A percentile compares a stretch with the other conserved stretches of the same genome.
Conservation (phyloP, 2,797 vertebrate genomes). For the Clarias pachynema region DNA sequence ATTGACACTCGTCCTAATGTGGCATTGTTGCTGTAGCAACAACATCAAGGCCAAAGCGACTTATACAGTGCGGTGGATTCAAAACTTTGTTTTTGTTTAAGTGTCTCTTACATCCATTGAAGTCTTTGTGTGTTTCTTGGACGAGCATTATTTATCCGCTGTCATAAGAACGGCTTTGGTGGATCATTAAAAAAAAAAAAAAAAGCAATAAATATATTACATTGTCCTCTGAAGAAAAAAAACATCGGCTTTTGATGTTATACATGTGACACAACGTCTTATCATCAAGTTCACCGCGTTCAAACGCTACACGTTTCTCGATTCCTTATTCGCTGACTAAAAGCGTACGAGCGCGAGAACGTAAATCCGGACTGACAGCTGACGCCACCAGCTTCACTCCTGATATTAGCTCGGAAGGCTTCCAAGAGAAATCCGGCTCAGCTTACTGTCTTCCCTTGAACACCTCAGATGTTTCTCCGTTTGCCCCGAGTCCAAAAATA, state of each 20-base stretch:
- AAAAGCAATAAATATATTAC: background rate
- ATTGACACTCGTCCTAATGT: background rate
- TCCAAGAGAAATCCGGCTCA: background rate
- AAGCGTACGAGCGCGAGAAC: background rate
- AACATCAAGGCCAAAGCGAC: background rate
- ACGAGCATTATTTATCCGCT: background rate
- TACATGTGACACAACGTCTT: background rate
- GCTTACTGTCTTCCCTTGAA: background rate
- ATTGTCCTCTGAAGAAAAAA: background rate
- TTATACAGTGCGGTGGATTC: background rate
- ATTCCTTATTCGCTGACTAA: background rate
- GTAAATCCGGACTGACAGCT: background rate
- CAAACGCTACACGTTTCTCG: background rate
- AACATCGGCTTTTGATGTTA: background rate
- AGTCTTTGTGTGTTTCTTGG: background rate
- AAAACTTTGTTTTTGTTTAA: background rate
- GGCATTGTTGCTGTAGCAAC: background rate
- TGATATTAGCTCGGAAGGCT: background rate
- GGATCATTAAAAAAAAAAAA: background rate
- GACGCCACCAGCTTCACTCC: background rate
- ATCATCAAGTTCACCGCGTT: background rate
- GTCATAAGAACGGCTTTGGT: background rate
- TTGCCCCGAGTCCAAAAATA: conserved; percentile 9
- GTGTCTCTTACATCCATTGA: background rate
- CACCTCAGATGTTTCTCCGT: conserved; percentile 11